Percentiles rank a stretch among this genome's conserved stretches.
Evolutionary conservation across 2,113 vertebrate species (phyloP).

Genomic region (Mesitornis unicolor): DNA sequence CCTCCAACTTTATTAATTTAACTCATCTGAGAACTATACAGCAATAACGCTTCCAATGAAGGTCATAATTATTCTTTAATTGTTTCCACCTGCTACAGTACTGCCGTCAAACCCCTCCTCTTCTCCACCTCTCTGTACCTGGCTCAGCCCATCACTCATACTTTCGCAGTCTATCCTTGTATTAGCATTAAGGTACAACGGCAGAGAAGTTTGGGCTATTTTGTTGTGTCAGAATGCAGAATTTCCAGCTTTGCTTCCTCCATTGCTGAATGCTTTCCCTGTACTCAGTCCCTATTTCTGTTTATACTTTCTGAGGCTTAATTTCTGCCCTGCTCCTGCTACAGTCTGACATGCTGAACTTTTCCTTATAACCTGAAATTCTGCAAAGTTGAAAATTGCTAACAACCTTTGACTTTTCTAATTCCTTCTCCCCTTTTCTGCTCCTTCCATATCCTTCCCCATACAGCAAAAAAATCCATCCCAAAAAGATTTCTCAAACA

Average conservation of each 20-base stretch:
- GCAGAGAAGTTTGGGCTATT: not conserved
- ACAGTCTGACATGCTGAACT: not conserved
- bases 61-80: slow-evolving; percentile 22
- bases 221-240: not conserved
- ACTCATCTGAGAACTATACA: not conserved
- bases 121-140: not conserved
- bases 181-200: not conserved
- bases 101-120: not conserved
- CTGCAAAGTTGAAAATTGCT: not conserved
- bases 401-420: not conserved
- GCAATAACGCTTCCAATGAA: not conserved
- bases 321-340: not conserved
- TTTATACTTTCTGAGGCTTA: not conserved
- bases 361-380: not conserved
- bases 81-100: slow-evolving; percentile 11
- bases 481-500: too few species aligned
- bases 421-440: not conserved
- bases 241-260: not conserved
- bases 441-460: not conserved
- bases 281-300: not conserved
- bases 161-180: not conserved
- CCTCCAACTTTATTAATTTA: not conserved
- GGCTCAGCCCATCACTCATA: not conserved
- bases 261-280: not conserved
- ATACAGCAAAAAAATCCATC: not conserved